Conservation (phyloP, 2,113 vertebrate genomes). For the Proteles cristata region DNA sequence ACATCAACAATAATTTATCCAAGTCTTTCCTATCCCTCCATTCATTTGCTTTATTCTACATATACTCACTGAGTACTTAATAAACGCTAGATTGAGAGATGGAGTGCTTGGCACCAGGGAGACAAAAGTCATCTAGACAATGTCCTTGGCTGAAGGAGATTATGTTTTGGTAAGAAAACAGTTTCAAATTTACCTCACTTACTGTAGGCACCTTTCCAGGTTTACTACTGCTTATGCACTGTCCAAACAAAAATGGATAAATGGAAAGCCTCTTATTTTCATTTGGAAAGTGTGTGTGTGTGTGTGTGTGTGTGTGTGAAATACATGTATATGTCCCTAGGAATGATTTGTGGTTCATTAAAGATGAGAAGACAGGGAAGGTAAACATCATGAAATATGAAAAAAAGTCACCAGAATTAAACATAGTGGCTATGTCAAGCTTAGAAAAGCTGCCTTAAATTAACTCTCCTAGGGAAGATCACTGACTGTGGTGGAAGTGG, state of each 20-base stretch:
- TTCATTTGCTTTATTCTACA: conserved; percentile 28
- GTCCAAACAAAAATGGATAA: conserved; percentile 29
- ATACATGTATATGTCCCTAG: neutral
- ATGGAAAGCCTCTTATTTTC: conserved; percentile 31
- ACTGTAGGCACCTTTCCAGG: neutral
- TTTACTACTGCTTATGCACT: neutral
- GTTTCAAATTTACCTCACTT: conserved; percentile 39
- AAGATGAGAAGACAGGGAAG: conserved; percentile 5
- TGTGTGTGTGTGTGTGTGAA: neutral
- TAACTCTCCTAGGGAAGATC: neutral
- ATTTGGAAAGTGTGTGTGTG: neutral
- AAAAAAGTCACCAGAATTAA: neutral
- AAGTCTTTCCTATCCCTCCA: neutral
- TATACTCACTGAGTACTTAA: neutral
- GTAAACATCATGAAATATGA: neutral
- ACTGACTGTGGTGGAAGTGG: neutral
- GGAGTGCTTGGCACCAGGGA: neutral
- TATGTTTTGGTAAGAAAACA: conserved; percentile 35
- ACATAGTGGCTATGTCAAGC: neutral
- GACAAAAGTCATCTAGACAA: conserved; percentile 28
- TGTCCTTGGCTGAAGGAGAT: neutral
- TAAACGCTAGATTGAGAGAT: neutral
- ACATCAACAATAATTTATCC: conserved; percentile 13
- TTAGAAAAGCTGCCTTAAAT: neutral
- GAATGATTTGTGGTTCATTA: neutral